Evolutionary conservation across 37 sponge, comb jelly and placozoan genomes (phyloP).

Genomic region (Cliona cf. orientalis): DNA sequence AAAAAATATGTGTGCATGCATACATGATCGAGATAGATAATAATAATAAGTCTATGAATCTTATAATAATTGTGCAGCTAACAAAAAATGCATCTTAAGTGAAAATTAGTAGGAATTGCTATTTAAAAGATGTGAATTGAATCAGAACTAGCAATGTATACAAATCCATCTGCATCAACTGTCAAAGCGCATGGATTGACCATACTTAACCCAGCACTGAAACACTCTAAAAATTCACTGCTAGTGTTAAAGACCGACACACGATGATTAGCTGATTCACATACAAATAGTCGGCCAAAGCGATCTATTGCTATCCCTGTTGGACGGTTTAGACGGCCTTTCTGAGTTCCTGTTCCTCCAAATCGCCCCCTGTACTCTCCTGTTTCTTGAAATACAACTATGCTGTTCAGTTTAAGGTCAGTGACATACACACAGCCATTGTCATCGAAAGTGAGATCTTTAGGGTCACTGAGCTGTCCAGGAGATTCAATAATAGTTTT

Average conservation of each 20-base stretch:
- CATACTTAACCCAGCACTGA: slow-evolving; percentile 66
- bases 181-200: slow-evolving; percentile 58
- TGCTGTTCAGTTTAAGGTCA: slow-evolving; percentile 48
- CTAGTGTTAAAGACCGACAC: slow-evolving; percentile 56
- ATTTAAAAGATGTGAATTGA: slow-evolving; percentile 53
- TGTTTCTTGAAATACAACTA: slow-evolving; percentile 29
- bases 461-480: slow-evolving; percentile 46
- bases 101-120: too few relatives aligned
- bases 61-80: too few relatives aligned
- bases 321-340: slow-evolving; percentile 59
- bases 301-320: slow-evolving; percentile 60
- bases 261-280: slow-evolving; percentile 63
- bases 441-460: slow-evolving; percentile 65
- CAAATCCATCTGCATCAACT: slow-evolving; percentile 57
- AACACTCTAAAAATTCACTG: slow-evolving; percentile 72
- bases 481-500: slow-evolving; percentile 23
- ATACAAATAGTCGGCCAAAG: slow-evolving; percentile 54
- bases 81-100: too few relatives aligned
- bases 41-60: too few relatives aligned
- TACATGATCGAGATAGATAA: too few relatives aligned
- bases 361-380: slow-evolving; percentile 58
- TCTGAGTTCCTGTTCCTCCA: slow-evolving; percentile 59
- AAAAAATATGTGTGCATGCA: too few relatives aligned
- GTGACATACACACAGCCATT: slow-evolving; percentile 49
- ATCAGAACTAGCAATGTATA: slow-evolving; percentile 50